Evolutionary conservation across 1,140 invertebrate genomes (phyloP).

Genomic region (Branchinecta lynchi): DNA sequence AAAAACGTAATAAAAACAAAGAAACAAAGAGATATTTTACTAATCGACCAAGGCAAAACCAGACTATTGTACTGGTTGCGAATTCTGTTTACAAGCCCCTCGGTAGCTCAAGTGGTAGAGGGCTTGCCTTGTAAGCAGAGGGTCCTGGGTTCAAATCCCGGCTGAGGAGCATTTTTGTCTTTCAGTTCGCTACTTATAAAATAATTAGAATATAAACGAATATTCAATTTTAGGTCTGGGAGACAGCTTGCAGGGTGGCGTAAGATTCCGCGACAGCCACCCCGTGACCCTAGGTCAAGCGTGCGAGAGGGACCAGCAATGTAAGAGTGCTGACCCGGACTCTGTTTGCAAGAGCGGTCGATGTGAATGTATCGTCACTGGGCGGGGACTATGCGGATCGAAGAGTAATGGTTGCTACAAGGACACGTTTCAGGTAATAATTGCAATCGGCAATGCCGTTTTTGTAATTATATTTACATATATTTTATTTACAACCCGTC

Average conservation of each 20-base stretch:
- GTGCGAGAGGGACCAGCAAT: conserved; percentile 58
- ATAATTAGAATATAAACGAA: conserved; percentile 31
- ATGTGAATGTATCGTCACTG: conserved; percentile 53
- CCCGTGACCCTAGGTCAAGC: conserved; percentile 54
- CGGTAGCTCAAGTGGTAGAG: too few relatives aligned
- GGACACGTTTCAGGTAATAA: conserved; percentile 64
- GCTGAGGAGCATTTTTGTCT: too few relatives aligned
- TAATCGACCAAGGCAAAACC: too few relatives aligned
- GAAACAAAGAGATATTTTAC: too few relatives aligned
- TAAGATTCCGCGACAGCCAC: conserved; percentile 12
- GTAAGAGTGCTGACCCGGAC: conserved; percentile 55
- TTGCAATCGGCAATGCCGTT: neutral
- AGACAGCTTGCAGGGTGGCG: too few relatives aligned
- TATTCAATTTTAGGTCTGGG: conserved; percentile 16
- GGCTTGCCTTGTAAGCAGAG: too few relatives aligned
- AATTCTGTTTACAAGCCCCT: too few relatives aligned
- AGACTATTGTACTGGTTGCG: too few relatives aligned
- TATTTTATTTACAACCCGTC: too few relatives aligned
- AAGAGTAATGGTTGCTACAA: conserved; percentile 54
- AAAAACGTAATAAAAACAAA: too few relatives aligned
- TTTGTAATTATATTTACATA: neutral
- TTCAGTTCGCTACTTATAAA: too few relatives aligned
- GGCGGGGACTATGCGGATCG: conserved; percentile 45
- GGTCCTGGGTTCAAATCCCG: too few relatives aligned
- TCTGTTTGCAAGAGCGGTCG: conserved; percentile 56